Evolutionary conservation across 2,113 vertebrate genomes (phyloP).

Genomic region (Grantiella picta): DNA sequence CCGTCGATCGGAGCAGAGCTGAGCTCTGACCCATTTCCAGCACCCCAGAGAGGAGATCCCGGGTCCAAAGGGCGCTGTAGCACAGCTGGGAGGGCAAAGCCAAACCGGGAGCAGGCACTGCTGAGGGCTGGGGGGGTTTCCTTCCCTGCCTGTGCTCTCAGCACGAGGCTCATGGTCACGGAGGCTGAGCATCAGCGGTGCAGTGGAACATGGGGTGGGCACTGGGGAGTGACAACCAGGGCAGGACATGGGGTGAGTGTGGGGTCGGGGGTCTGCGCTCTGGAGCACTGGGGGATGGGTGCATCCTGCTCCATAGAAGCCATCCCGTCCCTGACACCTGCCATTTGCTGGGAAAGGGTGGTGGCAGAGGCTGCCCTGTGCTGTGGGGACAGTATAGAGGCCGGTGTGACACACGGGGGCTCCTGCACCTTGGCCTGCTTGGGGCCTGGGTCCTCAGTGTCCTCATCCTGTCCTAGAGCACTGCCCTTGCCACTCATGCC

Average conservation of each 20-base stretch:
- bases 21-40: background rate
- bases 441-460: background rate
- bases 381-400: background rate
- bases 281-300: background rate
- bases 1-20: background rate
- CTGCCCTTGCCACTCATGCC: too few relatives aligned
- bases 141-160: rapidly evolving
- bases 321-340: background rate
- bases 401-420: rapidly evolving
- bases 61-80: background rate
- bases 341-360: rapidly evolving
- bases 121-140: rapidly evolving
- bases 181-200: background rate
- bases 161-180: rapidly evolving
- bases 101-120: background rate
- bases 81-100: background rate
- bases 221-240: too few relatives aligned
- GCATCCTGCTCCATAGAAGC: background rate
- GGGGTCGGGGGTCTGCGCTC: background rate
- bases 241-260: background rate
- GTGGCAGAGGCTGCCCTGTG: background rate
- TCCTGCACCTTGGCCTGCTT: background rate
- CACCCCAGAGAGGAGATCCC: background rate
- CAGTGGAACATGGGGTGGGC: background rate
- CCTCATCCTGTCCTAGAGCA: background rate